Conservation (phyloP, 2,113 vertebrate genomes). For the Cyanoderma ruficeps region DNA sequence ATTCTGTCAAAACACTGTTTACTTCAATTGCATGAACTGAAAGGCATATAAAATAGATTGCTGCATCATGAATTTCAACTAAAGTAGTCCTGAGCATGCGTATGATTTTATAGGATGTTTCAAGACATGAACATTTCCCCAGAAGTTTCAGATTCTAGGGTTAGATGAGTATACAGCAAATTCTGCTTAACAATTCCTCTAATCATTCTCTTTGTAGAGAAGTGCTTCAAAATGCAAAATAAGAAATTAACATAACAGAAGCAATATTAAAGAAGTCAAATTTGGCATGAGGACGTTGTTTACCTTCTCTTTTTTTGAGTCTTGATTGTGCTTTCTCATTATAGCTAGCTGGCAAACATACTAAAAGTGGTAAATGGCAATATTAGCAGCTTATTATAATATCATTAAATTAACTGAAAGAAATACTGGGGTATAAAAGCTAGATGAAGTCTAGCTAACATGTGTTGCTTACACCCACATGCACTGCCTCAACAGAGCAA, state of each 20-base stretch:
- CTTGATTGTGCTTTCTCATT: neutral
- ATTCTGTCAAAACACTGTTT: neutral
- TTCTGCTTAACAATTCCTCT: neutral
- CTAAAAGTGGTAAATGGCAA: neutral
- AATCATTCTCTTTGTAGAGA: neutral
- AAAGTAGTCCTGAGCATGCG: neutral
- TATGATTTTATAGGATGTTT: neutral
- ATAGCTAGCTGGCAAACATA: neutral
- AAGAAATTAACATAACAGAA: neutral
- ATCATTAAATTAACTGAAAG: constrained; percentile 1
- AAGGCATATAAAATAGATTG: neutral
- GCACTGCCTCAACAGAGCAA: neutral
- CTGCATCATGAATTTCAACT: neutral
- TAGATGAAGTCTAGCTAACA: neutral
- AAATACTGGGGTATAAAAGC: neutral
- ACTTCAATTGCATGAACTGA: neutral
- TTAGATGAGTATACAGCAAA: neutral
- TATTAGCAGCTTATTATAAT: neutral
- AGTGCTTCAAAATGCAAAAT: neutral
- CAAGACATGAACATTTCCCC: neutral
- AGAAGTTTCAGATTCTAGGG: neutral
- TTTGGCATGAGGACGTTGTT: neutral
- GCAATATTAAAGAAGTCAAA: neutral
- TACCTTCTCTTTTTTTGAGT: neutral
- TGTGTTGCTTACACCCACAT: neutral